A percentile compares a stretch with the other conserved stretches of the same genome.
Evolutionary conservation across 1,140 invertebrate genomes (phyloP).

Genomic region (Hestina assimilis): DNA sequence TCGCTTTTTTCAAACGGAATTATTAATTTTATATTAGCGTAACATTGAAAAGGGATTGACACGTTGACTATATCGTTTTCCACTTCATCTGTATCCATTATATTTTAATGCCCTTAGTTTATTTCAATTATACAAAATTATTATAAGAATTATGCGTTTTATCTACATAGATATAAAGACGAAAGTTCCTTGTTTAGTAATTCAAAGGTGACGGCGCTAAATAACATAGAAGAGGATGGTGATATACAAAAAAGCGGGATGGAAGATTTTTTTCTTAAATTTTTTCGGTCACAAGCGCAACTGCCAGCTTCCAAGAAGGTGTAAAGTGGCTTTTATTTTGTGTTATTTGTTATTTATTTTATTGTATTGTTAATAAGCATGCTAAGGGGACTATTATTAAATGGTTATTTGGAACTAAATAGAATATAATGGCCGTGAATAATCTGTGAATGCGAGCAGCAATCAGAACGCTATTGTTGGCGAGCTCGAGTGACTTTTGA

Average conservation of each 20-base stretch:
- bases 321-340: conserved; percentile 75
- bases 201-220: conserved; percentile 28
- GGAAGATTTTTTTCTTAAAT: conserved; percentile 42
- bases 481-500: conserved; percentile 55
- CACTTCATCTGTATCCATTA: conserved; percentile 72
- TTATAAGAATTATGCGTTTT: conserved; percentile 8
- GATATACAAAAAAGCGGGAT: conserved; percentile 39
- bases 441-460: conserved; percentile 63
- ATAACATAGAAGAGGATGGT: conserved; percentile 37
- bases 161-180: conserved; percentile 11
- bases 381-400: conserved; percentile 75
- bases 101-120: conserved; percentile 43
- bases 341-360: conserved; percentile 77
- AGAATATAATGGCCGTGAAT: conserved; percentile 76
- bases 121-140: conserved; percentile 21
- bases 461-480: conserved; percentile 64
- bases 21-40: conserved; percentile 74
- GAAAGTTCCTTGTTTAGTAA: conserved; percentile 25
- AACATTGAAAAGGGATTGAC: conserved; percentile 73
- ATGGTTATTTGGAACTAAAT: conserved; percentile 77
- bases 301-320: conserved; percentile 75
- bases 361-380: conserved; percentile 78
- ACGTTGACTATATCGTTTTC: conserved; percentile 70
- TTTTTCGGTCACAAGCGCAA: conserved; percentile 54
- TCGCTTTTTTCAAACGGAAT: conserved; percentile 42